phyloP scores from a whole-genome alignment of 1,140 invertebrate species.

The Achatina immaculata region DNA sequence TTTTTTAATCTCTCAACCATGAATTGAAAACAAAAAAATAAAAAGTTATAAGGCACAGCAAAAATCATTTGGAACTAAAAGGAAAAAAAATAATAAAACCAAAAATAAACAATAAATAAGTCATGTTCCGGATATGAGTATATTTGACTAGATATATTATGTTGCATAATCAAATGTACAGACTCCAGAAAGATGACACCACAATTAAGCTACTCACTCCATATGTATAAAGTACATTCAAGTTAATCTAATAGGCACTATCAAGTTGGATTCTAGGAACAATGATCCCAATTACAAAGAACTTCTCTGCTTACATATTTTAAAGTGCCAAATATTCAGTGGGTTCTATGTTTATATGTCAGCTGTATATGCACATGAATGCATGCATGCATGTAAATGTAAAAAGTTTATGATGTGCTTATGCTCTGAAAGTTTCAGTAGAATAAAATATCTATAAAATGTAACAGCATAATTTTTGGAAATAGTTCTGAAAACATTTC shows the following conservation, averaged over 20 bases:
- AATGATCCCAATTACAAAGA: too few relatives aligned
- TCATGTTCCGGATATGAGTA: slow-evolving; percentile 57
- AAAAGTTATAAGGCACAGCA: slow-evolving; percentile 65
- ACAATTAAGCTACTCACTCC: neutral
- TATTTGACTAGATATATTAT: slow-evolving; percentile 58
- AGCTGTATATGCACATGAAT: too few relatives aligned
- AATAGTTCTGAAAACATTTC: too few relatives aligned
- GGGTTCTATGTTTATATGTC: too few relatives aligned
- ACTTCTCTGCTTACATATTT: too few relatives aligned
- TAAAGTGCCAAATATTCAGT: too few relatives aligned
- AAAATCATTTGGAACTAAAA: slow-evolving; percentile 49
- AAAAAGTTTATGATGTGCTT: too few relatives aligned
- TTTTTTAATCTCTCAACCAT: slow-evolving; percentile 50
- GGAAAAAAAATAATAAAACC: neutral
- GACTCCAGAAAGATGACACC: slow-evolving; percentile 6
- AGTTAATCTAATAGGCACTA: slow-evolving; percentile 24
- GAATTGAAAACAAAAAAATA: slow-evolving; percentile 51
- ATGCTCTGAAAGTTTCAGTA: too few relatives aligned
- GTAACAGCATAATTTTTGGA: too few relatives aligned
- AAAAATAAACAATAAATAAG: slow-evolving; percentile 4
- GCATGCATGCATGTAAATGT: too few relatives aligned
- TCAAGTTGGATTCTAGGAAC: neutral
- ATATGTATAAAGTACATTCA: slow-evolving; percentile 11
- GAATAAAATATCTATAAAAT: too few relatives aligned
- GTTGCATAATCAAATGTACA: slow-evolving; percentile 39